Evolutionary conservation across 2,113 vertebrate genomes (phyloP).

Genomic region (Apteryx owenii): DNA sequence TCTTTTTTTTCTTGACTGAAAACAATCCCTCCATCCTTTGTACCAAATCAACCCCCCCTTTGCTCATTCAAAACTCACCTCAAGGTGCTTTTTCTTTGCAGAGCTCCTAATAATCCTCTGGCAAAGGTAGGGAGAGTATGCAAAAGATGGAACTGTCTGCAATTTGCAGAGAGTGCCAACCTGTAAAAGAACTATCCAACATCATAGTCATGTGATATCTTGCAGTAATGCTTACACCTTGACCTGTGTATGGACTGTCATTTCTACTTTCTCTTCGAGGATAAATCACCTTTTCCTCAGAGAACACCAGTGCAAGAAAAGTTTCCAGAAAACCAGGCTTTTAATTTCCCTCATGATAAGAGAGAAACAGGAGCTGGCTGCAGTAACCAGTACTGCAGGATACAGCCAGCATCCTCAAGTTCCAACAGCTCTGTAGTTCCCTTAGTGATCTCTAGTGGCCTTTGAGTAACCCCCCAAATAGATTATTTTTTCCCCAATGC

Average conservation of each 20-base stretch:
- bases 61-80: neutral
- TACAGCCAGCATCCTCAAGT: neutral
- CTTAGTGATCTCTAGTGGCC: neutral
- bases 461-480: neutral
- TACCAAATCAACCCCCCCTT: neutral
- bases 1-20: neutral
- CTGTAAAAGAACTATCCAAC: neutral
- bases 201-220: neutral
- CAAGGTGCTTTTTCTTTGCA: neutral
- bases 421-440: neutral
- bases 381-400: neutral
- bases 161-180: neutral
- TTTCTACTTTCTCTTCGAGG: neutral
- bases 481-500: accelerated
- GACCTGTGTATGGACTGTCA: neutral
- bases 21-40: neutral
- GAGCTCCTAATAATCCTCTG: neutral
- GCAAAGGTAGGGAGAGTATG: neutral
- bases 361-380: neutral
- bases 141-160: neutral
- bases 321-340: neutral
- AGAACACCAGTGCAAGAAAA: neutral
- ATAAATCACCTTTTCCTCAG: neutral
- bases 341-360: neutral
- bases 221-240: neutral